Conservation (phyloP, 1,140 invertebrate species). For the Stegodyphus mimosarum region DNA sequence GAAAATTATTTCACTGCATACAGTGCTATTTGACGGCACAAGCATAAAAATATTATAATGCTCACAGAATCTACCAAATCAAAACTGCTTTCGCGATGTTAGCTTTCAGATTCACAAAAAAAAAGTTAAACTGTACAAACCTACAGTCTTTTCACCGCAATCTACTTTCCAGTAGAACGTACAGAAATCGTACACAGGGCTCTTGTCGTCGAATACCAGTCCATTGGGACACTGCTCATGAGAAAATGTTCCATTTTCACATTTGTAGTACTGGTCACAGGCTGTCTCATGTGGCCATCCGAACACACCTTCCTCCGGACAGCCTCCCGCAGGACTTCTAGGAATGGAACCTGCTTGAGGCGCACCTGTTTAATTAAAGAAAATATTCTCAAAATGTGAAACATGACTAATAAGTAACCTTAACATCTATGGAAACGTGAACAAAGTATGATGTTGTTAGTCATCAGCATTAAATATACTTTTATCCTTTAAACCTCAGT, state of each 20-base stretch:
- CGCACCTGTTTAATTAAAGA: not conserved
- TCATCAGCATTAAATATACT: too few relatives aligned
- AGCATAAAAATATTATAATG: too few relatives aligned
- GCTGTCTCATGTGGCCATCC: constrained; percentile 66
- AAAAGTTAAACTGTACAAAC: not conserved
- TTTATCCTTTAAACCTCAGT: too few relatives aligned
- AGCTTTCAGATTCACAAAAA: too few relatives aligned
- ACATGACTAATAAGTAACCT: too few relatives aligned
- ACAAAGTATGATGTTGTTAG: too few relatives aligned
- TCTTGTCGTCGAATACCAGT: constrained; percentile 88
- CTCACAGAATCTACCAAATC: too few relatives aligned
- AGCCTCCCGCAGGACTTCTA: constrained; percentile 23
- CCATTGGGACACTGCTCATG: constrained; percentile 92
- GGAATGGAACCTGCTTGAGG: not conserved
- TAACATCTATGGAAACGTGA: too few relatives aligned
- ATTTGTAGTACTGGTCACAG: constrained; percentile 89
- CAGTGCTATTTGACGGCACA: too few relatives aligned
- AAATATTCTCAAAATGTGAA: too few relatives aligned
- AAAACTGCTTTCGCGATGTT: too few relatives aligned
- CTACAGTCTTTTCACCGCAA: constrained; percentile 76
- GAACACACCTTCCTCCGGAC: constrained; percentile 65
- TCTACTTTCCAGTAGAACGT: constrained; percentile 93
- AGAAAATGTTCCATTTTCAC: constrained; percentile 88
- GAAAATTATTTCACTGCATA: too few relatives aligned
- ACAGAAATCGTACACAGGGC: constrained; percentile 88